phyloP scores from a whole-genome alignment of 2,113 vertebrate genomes.

The Callithrix jacchus region DNA sequence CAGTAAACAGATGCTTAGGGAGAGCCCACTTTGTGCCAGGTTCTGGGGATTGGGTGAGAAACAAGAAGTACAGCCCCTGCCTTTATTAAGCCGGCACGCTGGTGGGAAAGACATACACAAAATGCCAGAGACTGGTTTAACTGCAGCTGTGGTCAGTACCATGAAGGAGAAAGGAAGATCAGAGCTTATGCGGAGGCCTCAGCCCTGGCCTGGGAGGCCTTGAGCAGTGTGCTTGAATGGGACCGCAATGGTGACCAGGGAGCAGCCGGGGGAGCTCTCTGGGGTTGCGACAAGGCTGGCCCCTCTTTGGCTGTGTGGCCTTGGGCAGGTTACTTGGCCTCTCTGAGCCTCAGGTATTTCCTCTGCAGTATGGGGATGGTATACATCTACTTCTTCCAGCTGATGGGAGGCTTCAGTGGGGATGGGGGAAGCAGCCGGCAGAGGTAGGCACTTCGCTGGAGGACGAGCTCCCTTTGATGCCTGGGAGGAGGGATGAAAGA shows the following conservation, averaged over 20 bases:
- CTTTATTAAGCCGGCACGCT: not conserved
- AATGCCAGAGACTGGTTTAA: not conserved
- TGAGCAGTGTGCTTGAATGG: not conserved
- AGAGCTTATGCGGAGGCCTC: not conserved
- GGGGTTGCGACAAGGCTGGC: not conserved
- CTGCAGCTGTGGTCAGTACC: not conserved
- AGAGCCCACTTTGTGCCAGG: not conserved
- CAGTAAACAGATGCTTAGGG: not conserved
- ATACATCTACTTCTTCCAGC: fast-evolving
- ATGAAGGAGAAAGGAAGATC: not conserved
- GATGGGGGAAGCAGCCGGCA: not conserved
- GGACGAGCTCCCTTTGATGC: not conserved
- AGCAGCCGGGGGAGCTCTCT: not conserved
- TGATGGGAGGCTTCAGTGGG: not conserved
- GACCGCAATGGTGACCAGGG: fast-evolving
- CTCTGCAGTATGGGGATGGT: not conserved
- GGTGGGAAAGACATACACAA: not conserved
- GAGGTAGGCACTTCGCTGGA: not conserved
- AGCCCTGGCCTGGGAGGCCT: not conserved
- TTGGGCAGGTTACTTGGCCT: not conserved
- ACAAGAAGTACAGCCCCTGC: no score
- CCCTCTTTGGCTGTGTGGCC: not conserved
- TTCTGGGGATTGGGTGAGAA: not conserved
- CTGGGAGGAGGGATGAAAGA: not conserved
- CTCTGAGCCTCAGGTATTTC: not conserved